Evolutionary conservation across 1,140 invertebrate genomes (phyloP), one percentile per base, ranked within the genome.

Genomic region (Drosophila nikananu): DNA sequence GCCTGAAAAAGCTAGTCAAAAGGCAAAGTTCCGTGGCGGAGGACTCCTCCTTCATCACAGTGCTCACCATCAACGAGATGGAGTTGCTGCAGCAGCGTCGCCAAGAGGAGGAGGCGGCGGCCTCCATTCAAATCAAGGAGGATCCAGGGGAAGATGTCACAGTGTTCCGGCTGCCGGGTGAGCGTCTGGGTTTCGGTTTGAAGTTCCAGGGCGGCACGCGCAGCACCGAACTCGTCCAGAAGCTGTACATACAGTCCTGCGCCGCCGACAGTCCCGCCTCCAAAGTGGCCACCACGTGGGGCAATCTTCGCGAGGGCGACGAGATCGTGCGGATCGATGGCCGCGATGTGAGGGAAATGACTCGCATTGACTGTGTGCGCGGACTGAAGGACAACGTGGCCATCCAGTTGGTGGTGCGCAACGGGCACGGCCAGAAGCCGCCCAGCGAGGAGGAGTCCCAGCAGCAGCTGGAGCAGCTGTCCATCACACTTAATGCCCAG

Each of bases 181-280:
- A 98, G 92, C 95, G 97, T 44, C 93, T 99, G 1, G 98, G 98
- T 0, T 97, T 99, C 86, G 97, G 97, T 0, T 93, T 99, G 0
- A 97, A 98, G 91, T 98, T 99, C 91, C 97, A 98, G 93, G 97
- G 97, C 37, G 97, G 97, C 5, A 96, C 96, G 6, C 96, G 96
- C 73, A 96, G 95, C 25, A 94, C 94, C 13, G 96, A 97, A 86
- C 95, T 95, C 54, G 95, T 97, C 6, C 93, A 94, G 10, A 94
- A 96, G 68, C 94, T 99, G 21, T 96, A 97, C 58, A 97, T 99
- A 59, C 97, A 98, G 87, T 98, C 97, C 78, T 97, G 98, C 91
- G 97, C 97, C 25, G 95, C 96, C 30, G 96, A 97, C 67, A 98
- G 97, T 92, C 98, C 98, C 10, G 97, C 97, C 9, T 97, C 96